Base-by-base conservation (phyloP, 2,888 invertebrate species). In the Rosalia funebris region DNA sequence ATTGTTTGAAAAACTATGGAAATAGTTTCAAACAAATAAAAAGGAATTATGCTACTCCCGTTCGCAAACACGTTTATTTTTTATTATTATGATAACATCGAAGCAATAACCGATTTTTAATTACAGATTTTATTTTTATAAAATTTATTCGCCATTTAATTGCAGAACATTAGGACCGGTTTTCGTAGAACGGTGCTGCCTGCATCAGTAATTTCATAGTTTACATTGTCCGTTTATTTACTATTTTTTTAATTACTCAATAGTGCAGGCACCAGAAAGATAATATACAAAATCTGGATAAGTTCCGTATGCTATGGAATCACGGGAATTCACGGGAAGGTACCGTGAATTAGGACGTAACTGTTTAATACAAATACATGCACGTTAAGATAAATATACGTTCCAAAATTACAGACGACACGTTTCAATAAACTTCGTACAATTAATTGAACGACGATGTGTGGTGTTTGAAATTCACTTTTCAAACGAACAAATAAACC, bases 301-400 rank as follows among this genome's bases (percentile, higher is more conserved):
- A 3, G 25, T 25, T 25, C 25, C 25, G 25, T 25, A 25, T 25
- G 25, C 25, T 25, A 5, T 25, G 25, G 3, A 25, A 25, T 5
- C 4, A 25, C 25, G 4, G 7, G n/a, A n/a, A n/a, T n/a, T n/a
- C n/a, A n/a, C n/a, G n/a, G n/a, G n/a, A n/a, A n/a, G n/a, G 7
- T 25, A 25, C 7, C 25, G 25, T 7, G 25, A 25, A 25, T 25
- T 25, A 25, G 34, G 34, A 34, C 3, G 34, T 34, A 34, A n/a
- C 2, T 11, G 5, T n/a, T n/a, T n/a, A n/a, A 34, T 34, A 34
- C 34, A 34, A 34, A 34, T 34, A 34, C 10, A 34, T 34, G 11
- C 34, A 34, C 11, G 25, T 34, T 19, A 44, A 44, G 17, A 44
- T 44, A 44, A 44, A 44, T n/a, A 44, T 11, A 25, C 44, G 14